Percentiles rank a stretch among this genome's conserved stretches.
These are phyloP conservation scores for Nyctibius grandis DNA, from an alignment of 2,797 vertebrate genomes.

Conservation along the genomic window DNA sequence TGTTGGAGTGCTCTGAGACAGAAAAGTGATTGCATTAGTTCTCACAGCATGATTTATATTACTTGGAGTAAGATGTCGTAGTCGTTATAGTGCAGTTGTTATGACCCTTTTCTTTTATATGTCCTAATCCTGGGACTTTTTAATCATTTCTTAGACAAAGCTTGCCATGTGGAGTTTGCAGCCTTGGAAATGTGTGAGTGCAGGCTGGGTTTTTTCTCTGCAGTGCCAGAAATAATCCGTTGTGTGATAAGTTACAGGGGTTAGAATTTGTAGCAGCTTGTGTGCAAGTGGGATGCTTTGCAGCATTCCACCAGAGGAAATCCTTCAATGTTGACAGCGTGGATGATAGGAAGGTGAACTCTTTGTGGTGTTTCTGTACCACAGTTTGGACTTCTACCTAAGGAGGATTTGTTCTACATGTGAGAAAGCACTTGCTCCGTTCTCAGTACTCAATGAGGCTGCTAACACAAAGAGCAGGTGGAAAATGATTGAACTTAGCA, in stretches of 20 bases:
- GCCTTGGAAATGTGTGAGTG: neutral
- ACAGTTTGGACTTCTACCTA: neutral
- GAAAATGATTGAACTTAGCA: neutral
- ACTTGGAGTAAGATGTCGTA: neutral
- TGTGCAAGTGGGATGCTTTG: neutral
- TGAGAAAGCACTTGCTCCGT: neutral
- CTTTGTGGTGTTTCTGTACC: neutral
- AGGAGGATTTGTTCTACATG: fast-evolving
- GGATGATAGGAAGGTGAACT: neutral
- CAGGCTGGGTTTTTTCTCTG: constrained; percentile 34
- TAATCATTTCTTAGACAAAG: neutral
- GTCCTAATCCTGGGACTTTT: neutral
- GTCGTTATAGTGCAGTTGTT: neutral
- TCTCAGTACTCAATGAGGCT: neutral
- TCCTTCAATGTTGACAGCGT: neutral
- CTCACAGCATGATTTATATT: neutral
- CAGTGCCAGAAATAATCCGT: constrained; percentile 28
- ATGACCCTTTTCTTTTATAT: neutral
- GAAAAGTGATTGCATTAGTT: neutral
- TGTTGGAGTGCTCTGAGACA: neutral
- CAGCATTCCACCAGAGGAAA: neutral
- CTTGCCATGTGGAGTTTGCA: neutral
- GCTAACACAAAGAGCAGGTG: neutral
- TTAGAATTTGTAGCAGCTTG: constrained; percentile 14
- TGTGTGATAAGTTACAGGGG: neutral